Base-by-base conservation (phyloP, 2,797 vertebrate genomes). In the Lepus townsendii region DNA sequence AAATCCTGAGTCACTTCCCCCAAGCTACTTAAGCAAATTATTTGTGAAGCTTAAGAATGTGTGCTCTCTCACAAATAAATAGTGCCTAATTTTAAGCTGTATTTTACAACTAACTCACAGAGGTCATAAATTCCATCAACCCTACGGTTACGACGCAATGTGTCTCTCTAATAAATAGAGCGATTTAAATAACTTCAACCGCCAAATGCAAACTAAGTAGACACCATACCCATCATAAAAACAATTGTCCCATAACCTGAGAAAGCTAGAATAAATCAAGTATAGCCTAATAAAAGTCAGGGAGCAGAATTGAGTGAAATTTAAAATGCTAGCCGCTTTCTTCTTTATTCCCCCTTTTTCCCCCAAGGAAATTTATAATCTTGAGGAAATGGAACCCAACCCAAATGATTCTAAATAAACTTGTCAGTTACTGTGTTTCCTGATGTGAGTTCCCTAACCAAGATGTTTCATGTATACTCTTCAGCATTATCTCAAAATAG, bases 61-160 rank as follows among this genome's bases (percentile, higher is more conserved):
- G 27, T 68, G 38, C 73, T 42, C 93, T 94, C 62, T 60, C 85
- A 83, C 68, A 93, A 91, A 89, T 50, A 90, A 88, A 69, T 91
- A 71, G 47, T 38, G 42, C 60, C 35, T 83, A 60, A 75, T 88
- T 90, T 93, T 80, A 93, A 71, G 14, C 16, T 95, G 17, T 26
- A 83, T 82, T 88, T 86, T 42, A 93, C 79, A 95, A 65, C 60
- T 35, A 90, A 86, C 73, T 76, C 83, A 68, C 75, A 83, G 54
- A 83, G 14, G 5, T 62, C 38, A 52, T 71, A 66, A 47, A 66
- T 83, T 89, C 86, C 8, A 65, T 63, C 78, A 90, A 47, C 11
- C 35, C 14, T 72, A 62, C 17, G 27, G 30, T 71, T 62, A 82
- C 0, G 76, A 62, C 11, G 63, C 24, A 83, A 8, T 30, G 14